Evolutionary conservation across 92 coral and sea anemone genomes (phyloP).

Genomic region (Epizoanthus ramosus): DNA sequence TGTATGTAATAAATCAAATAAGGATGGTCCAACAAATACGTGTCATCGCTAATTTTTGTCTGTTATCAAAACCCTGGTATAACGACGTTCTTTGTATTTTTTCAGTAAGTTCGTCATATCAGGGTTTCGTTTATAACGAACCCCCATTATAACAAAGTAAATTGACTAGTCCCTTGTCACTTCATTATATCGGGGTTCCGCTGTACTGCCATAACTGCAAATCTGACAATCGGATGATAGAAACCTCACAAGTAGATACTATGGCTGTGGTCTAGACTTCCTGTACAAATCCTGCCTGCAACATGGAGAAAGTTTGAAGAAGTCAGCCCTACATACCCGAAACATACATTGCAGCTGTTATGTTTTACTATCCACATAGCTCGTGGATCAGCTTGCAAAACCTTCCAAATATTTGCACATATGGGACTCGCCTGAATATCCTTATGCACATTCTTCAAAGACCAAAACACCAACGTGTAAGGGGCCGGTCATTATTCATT

Average conservation of each 20-base stretch:
- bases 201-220: too few relatives aligned
- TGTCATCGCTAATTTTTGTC: too few relatives aligned
- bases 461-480: conserved; percentile 59
- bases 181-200: too few relatives aligned
- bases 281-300: conserved; percentile 45
- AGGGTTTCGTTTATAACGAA: too few relatives aligned
- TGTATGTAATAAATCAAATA: too few relatives aligned
- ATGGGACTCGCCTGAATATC: conserved; percentile 66
- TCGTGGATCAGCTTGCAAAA: conserved; percentile 60
- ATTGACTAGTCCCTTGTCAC: too few relatives aligned
- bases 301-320: conserved; percentile 43
- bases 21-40: too few relatives aligned
- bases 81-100: too few relatives aligned
- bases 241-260: conserved; percentile 19
- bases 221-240: not conserved
- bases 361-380: conserved; percentile 50
- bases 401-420: conserved; percentile 48
- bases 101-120: too few relatives aligned
- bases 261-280: conserved; percentile 37
- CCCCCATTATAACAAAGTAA: too few relatives aligned
- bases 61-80: too few relatives aligned
- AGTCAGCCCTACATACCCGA: conserved; percentile 47
- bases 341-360: conserved; percentile 56
- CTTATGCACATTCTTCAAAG: conserved; percentile 46
- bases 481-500: too few relatives aligned